Base-by-base conservation (phyloP, 2,888 invertebrate species). In the Sminthurinus aureus region DNA sequence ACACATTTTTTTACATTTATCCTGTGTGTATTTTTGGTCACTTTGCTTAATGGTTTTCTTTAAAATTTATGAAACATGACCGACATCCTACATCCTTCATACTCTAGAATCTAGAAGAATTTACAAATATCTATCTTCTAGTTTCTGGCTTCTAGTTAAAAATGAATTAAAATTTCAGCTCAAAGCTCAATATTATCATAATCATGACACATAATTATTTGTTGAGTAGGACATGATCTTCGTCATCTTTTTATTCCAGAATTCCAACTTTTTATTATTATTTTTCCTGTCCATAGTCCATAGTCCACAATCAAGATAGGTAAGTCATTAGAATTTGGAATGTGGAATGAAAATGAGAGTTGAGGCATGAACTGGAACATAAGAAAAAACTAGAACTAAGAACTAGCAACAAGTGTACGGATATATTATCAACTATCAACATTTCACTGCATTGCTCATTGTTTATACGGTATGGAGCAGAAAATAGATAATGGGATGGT, bases 131-230 rank as follows among this genome's bases (percentile, higher is more conserved):
- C n/a, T n/a, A n/a, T n/a, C 3, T 38, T 38, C 38, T 38, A 58
- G 18, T 58, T 52, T 52, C 9, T 8, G 52, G 13, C 13, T 52
- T 58, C 22, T 71, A 24, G 22, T 71, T 71, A 24, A 71, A 71
- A 71, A 71, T 71, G 71, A 71, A 71, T 71, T 71, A 71, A 71
- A 71, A 71, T 71, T 71, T 26, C 71, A 24, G 13, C 24, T 71
- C 71, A 26, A n/a, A n/a, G n/a, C n/a, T n/a, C n/a, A n/a, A n/a
- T n/a, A n/a, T n/a, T n/a, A n/a, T n/a, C n/a, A n/a, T n/a, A n/a
- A n/a, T 71, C 24, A 71, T 38, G 1, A 38, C 38, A 38, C 38
- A 38, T 38, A 38, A 38, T 58, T 69, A 69, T 71, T 71, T 71
- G 71, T 71, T 71, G 71, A 12, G 71, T 71, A 71, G 71, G 71